Percentiles rank a stretch among this genome's conserved stretches.
Evolutionary conservation across 2,797 vertebrate genomes (phyloP).

Genomic region (Scolopax bukidnonensis): DNA sequence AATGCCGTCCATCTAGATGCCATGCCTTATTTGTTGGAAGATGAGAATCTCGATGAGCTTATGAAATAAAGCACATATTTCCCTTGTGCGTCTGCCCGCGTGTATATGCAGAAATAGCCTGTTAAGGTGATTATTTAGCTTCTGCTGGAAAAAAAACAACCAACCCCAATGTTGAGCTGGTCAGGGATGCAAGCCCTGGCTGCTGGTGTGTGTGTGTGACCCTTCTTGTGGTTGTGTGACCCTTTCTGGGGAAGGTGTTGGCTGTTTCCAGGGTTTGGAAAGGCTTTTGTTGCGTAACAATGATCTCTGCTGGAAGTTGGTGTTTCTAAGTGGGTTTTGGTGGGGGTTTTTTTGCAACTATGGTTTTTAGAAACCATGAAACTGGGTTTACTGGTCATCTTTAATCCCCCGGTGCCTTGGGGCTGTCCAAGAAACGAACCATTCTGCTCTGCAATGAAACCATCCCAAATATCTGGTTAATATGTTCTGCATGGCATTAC

Average conservation of each 20-base stretch:
- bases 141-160: neutral
- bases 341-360: rapidly evolving
- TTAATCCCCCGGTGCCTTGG: neutral
- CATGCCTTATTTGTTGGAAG: constrained; percentile 64
- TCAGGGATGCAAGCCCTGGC: neutral
- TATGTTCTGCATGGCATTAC: neutral
- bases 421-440: neutral
- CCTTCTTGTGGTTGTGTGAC: rapidly evolving
- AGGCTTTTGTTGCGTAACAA: neutral
- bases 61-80: constrained; percentile 51
- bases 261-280: neutral
- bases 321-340: neutral
- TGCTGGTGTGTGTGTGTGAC: neutral
- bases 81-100: neutral
- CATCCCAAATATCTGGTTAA: neutral
- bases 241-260: neutral
- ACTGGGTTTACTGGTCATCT: neutral
- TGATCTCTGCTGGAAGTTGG: neutral
- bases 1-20: constrained; percentile 60
- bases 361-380: neutral
- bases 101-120: constrained; percentile 36
- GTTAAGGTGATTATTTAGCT: constrained; percentile 65
- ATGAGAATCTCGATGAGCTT: constrained; percentile 70
- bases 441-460: neutral
- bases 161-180: neutral